These are phyloP conservation scores for Sparus aurata DNA, from an alignment of 2,797 vertebrate genomes.

Conservation along the genomic window DNA sequence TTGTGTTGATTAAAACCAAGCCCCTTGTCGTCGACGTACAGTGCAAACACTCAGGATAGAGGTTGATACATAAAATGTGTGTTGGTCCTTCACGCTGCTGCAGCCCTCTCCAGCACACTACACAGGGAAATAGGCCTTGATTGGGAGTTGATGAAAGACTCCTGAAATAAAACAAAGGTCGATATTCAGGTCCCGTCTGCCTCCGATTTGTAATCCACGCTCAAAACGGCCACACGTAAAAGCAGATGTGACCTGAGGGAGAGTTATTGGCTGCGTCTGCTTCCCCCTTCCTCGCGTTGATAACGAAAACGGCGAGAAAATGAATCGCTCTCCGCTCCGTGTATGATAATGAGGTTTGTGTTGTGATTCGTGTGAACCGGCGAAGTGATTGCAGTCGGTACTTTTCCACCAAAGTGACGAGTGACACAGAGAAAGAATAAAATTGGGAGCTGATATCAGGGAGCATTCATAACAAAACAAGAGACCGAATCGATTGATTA, in stretches of 20 bases:
- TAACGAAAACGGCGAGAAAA: constrained; percentile 31
- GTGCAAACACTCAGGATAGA: neutral
- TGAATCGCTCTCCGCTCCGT: constrained; percentile 17
- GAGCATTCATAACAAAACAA: constrained; percentile 27
- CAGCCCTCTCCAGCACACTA: neutral
- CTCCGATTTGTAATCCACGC: constrained; percentile 27
- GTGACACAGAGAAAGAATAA: neutral
- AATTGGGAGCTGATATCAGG: constrained; percentile 31
- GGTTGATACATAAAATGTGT: constrained; percentile 13
- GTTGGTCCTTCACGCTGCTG: neutral
- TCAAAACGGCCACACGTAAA: constrained; percentile 27
- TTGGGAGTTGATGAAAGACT: constrained; percentile 53
- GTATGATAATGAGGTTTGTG: constrained; percentile 34
- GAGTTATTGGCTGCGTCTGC: constrained; percentile 17
- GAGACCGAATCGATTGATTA: constrained; percentile 25
- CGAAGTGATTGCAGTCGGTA: constrained; percentile 51
- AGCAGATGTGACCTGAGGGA: constrained; percentile 35
- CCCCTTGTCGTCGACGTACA: constrained; percentile 12
- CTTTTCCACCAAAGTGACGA: constrained; percentile 33
- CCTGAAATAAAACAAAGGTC: constrained; percentile 32
- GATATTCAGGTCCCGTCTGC: constrained; percentile 27
- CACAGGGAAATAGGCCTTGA: constrained; percentile 31
- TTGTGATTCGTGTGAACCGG: constrained; percentile 46
- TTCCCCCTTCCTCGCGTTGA: constrained; percentile 11
- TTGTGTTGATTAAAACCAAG: constrained; percentile 37